These are phyloP conservation scores for Acanthosepion pharaonis DNA, from an alignment of 2,888 invertebrate genomes.

Conservation along the genomic window DNA sequence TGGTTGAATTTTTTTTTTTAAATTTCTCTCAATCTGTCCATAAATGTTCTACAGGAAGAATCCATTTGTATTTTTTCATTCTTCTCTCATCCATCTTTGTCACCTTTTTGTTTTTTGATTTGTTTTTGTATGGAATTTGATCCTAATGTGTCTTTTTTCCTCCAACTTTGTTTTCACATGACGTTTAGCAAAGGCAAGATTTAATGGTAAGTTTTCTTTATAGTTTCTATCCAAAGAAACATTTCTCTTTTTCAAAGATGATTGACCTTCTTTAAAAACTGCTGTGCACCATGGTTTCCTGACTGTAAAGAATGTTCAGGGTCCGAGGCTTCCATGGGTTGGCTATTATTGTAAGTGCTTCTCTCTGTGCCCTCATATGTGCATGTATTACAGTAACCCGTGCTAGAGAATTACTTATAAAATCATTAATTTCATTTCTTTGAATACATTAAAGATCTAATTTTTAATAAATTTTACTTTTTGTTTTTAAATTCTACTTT, in stretches of 20 bases:
- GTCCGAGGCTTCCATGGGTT: conserved; percentile 43
- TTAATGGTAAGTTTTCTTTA: conserved; percentile 47
- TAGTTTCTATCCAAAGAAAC: conserved; percentile 43
- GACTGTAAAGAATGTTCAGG: conserved; percentile 2
- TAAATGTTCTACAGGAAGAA: background rate
- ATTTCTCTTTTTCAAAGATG: conserved; percentile 36
- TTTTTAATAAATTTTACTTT: background rate
- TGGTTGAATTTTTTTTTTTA: background rate
- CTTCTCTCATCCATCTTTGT: background rate
- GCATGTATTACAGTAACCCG: background rate
- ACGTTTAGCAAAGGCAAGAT: conserved; percentile 47
- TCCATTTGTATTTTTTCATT: background rate
- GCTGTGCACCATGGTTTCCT: conserved; percentile 10
- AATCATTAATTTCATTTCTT: background rate
- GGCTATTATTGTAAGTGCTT: conserved; percentile 25
- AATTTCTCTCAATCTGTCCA: background rate
- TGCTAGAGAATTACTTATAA: background rate
- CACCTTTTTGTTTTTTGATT: background rate
- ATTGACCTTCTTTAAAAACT: conserved; percentile 1
- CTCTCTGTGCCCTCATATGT: background rate
- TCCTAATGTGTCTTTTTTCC: conserved; percentile 42
- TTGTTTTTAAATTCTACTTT: too few relatives aligned
- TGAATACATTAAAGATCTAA: background rate
- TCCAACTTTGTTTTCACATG: conserved; percentile 43
- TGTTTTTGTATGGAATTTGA: background rate